Evolutionary conservation across 2,888 invertebrate genomes (phyloP).

Genomic region (Chrysotoxum bicinctum): DNA sequence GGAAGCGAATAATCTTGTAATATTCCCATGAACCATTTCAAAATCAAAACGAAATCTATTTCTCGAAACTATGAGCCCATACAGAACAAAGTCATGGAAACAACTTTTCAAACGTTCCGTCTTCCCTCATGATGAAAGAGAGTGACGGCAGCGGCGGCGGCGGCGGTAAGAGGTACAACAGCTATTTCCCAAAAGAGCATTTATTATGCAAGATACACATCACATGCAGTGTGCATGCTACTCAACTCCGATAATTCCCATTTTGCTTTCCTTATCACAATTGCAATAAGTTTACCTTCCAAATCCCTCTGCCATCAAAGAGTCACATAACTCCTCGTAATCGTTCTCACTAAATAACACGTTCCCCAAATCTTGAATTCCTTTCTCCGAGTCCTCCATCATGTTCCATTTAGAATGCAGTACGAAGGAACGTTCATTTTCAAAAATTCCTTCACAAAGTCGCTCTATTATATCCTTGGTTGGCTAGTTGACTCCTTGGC

Average conservation of each 20-base stretch:
- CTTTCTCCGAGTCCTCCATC: background rate
- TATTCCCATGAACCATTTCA: no score
- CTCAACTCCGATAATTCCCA: background rate
- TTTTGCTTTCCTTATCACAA: constrained; percentile 7
- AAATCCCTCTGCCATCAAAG: background rate
- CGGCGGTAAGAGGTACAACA: background rate
- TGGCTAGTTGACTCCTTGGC: constrained; percentile 13
- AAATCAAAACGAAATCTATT: no score
- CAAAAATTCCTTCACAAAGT: constrained; percentile 36
- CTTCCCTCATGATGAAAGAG: background rate
- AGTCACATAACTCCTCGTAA: constrained; percentile 49
- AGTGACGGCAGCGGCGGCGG: no score
- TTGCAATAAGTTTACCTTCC: constrained; percentile 3
- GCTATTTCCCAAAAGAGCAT: background rate
- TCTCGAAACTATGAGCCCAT: no score
- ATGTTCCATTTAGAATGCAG: constrained; percentile 43
- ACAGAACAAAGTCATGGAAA: no score
- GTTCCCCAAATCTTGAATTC: background rate
- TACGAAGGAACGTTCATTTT: constrained; percentile 43
- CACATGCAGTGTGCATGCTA: background rate
- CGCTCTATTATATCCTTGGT: background rate
- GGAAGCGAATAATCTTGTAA: no score
- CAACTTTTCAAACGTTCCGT: background rate
- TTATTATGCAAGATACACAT: constrained; percentile 4
- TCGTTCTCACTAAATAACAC: constrained; percentile 26